Evolutionary conservation across 2,888 invertebrate genomes (phyloP).

Genomic region (Hydrotaea cyrtoneurina): DNA sequence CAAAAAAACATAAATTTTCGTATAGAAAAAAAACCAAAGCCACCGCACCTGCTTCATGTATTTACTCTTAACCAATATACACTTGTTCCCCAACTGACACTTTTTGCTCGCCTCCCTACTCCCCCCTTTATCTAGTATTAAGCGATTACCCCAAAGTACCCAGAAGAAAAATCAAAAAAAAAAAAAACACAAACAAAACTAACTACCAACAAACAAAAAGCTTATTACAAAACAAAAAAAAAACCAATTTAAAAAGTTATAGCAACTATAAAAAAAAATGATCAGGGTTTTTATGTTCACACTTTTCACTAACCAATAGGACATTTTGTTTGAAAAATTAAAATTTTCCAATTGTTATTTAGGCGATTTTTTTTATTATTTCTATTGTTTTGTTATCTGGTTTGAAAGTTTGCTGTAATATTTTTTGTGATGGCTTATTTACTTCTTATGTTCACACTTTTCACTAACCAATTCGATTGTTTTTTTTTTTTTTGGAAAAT

Average conservation of each 20-base stretch:
- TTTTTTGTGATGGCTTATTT: too few relatives aligned
- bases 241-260: slow-evolving; percentile 34
- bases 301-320: too few relatives aligned
- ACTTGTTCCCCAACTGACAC: slow-evolving; percentile 58
- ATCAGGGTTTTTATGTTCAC: slow-evolving; percentile 23
- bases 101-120: slow-evolving; percentile 13
- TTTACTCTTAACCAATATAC: slow-evolving; percentile 67
- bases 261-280: slow-evolving; percentile 7
- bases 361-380: too few relatives aligned
- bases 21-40: slow-evolving; percentile 58
- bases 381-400: too few relatives aligned
- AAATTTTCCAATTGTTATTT: too few relatives aligned
- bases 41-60: slow-evolving; percentile 68
- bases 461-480: too few relatives aligned
- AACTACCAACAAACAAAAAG: neutral
- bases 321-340: neutral
- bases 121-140: slow-evolving; percentile 3
- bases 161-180: neutral
- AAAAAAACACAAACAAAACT: neutral
- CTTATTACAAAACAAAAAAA: slow-evolving; percentile 18
- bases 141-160: slow-evolving; percentile 17
- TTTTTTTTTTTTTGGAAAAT: neutral
- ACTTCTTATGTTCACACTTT: neutral
- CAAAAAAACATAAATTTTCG: slow-evolving; percentile 13
- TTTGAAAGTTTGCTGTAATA: too few relatives aligned